Evolutionary conservation across 2,797 vertebrate species (phyloP), one percentile per base, ranked within the genome.

Genomic region (Bradypus variegatus): DNA sequence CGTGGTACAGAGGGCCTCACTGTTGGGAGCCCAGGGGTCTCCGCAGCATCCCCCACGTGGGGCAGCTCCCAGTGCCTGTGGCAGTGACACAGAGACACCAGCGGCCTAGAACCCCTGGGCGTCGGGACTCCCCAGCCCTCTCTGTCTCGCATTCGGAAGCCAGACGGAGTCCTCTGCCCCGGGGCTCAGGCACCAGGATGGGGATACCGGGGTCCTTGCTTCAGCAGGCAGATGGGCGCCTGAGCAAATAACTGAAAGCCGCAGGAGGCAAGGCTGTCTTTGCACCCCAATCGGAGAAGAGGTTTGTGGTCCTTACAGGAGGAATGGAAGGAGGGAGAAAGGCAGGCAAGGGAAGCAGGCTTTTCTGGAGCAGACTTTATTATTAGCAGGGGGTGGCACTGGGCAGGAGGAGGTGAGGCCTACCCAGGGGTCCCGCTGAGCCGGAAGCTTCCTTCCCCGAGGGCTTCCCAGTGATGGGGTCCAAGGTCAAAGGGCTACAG

Each of bases 271-370:
- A 13, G 86, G 25, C 82, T n/a, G 33, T 3, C 6, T 31, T 8
- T 4, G 58, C 23, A 14, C 72, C 36, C 55, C 36, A 13, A 7
- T 31, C 25, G 48, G 45, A 65, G 12, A 13, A 15, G 65, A 0
- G 0, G 36, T 36, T 1, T 2, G 1, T 1, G 16, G 67, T 12
- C 5, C 12, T 62, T 19, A 41, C 0, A 25, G n/a, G 16, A 45
- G 48, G 75, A 77, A 77, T 72, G 18, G 38, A 55, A 36, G 48
- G 11, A 36, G 38, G 6, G 23, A 27, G 60, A 9, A 21, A 50
- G 41, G 45, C 25, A 58, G 19, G 16, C 53, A 9, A 41, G 2
- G 38, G 27, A 45, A 75, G 55, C 38, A 29, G 41, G 31, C 0
- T 0, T 79, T 29, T 86, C 72, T 7, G 13, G 55, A 3, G 12